A percentile compares a stretch with the other conserved stretches of the same genome.
phyloP scores from a whole-genome alignment of 2,888 invertebrate species.

The Teinopalpus imperialis region DNA sequence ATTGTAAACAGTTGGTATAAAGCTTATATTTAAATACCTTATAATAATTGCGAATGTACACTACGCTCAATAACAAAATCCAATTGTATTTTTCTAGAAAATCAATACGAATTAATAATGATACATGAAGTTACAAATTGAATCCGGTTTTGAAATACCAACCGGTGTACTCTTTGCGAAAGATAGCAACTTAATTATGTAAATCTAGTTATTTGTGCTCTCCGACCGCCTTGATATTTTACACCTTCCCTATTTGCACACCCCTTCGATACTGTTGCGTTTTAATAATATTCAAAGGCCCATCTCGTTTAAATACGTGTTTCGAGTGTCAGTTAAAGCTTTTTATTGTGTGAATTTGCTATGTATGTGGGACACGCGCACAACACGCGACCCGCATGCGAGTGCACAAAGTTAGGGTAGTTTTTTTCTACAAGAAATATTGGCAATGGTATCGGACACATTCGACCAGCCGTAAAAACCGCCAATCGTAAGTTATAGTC shows the following conservation, averaged over 20 bases:
- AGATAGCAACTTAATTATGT: slow-evolving; percentile 51
- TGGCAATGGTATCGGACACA: slow-evolving; percentile 49
- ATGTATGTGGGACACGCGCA: slow-evolving; percentile 74
- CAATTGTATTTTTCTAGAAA: slow-evolving; percentile 31
- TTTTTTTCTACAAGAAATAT: slow-evolving; percentile 50
- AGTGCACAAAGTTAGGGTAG: slow-evolving; percentile 38
- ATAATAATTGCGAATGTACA: slow-evolving; percentile 9
- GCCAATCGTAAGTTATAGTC: slow-evolving; percentile 22
- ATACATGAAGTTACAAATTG: slow-evolving; percentile 28
- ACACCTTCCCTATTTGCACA: slow-evolving; percentile 55
- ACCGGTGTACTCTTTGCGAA: slow-evolving; percentile 56
- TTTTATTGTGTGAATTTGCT: slow-evolving; percentile 67
- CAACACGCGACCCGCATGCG: slow-evolving; percentile 75
- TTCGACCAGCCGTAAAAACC: slow-evolving; percentile 37
- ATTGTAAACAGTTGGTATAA: too few relatives aligned
- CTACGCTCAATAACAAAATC: slow-evolving; percentile 1
- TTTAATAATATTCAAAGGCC: slow-evolving; percentile 40
- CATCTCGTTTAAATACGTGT: slow-evolving; percentile 49
- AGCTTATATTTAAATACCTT: too few relatives aligned
- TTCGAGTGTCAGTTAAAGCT: slow-evolving; percentile 56
- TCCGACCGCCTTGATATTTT: slow-evolving; percentile 54
- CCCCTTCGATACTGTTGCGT: slow-evolving; percentile 43
- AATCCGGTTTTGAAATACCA: slow-evolving; percentile 68
- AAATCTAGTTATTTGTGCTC: slow-evolving; percentile 52
- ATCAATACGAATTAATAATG: slow-evolving; percentile 38